A percentile compares a stretch with the other conserved stretches of the same genome.
Conservation (phyloP, 2,113 vertebrate genomes). For the Scartelaos histophorus region DNA sequence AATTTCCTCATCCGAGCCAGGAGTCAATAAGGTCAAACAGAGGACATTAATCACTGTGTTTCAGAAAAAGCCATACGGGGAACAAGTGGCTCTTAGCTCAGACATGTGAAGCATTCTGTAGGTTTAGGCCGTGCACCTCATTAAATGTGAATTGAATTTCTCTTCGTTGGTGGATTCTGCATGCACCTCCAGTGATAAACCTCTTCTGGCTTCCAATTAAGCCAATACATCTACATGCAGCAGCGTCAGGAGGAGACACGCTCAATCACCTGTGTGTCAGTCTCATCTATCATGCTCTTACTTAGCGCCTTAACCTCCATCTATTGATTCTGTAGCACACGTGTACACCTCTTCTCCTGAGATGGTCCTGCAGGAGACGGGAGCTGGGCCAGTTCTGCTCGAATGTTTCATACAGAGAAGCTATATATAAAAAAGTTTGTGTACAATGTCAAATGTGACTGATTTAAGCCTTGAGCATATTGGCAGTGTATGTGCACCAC, state of each 20-base stretch:
- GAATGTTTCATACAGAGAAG: conserved; percentile 22
- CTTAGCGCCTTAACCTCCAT: conserved; percentile 46
- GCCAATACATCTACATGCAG: conserved; percentile 66
- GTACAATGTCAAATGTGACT: conserved; percentile 41
- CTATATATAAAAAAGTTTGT: conserved; percentile 23
- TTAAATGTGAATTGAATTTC: conserved; percentile 74
- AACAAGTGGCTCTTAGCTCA: conserved; percentile 42
- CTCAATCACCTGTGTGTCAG: conserved; percentile 61
- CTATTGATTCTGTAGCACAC: conserved; percentile 41
- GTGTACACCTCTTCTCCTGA: conserved; percentile 25
- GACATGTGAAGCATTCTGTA: conserved; percentile 36
- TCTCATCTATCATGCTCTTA: conserved; percentile 59
- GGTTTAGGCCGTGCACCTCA: conserved; percentile 64
- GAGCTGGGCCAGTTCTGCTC: conserved; percentile 7
- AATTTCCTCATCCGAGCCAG: conserved; percentile 54
- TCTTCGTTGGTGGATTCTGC: conserved; percentile 57
- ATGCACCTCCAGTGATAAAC: conserved; percentile 68
- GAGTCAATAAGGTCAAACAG: conserved; percentile 60
- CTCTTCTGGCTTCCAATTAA: conserved; percentile 68
- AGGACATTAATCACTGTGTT: conserved; percentile 56
- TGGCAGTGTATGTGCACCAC: conserved; percentile 40
- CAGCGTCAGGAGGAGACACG: conserved; percentile 55
- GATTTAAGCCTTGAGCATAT: conserved; percentile 46
- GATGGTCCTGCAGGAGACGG: conserved; percentile 10
- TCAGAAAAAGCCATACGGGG: conserved; percentile 18